These are phyloP conservation scores for Thryonomys swinderianus DNA, from an alignment of 2,113 vertebrate genomes.

Conservation along the genomic window DNA sequence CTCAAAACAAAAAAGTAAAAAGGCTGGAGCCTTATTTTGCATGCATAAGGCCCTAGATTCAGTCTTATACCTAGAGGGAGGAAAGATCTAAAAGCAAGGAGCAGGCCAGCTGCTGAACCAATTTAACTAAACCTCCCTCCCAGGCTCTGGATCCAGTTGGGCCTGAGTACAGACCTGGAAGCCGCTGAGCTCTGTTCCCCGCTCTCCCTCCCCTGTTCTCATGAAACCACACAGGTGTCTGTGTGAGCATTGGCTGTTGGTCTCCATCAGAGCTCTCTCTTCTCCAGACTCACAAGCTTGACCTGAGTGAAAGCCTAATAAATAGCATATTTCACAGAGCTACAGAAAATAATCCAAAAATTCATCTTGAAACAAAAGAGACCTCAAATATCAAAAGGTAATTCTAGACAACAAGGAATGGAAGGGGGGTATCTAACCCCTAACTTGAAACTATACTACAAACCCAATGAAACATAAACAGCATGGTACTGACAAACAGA, in stretches of 20 bases:
- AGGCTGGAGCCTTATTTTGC: background rate
- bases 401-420: no score
- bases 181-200: background rate
- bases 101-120: background rate
- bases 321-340: no score
- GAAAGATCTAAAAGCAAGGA: background rate
- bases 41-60: background rate
- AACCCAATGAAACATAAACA: no score
- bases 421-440: no score
- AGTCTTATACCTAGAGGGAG: background rate
- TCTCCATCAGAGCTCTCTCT: background rate
- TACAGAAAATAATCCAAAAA: no score
- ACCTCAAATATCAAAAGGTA: no score
- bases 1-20: no score
- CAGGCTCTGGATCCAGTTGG: background rate
- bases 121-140: background rate
- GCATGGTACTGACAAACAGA: no score
- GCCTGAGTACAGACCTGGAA: background rate
- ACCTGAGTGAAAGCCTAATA: no score
- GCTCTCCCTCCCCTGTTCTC: background rate
- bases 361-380: no score
- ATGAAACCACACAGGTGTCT: background rate
- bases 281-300: background rate
- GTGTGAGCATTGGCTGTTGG: background rate
- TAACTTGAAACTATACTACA: no score